These are phyloP conservation scores for Noturus placidus DNA, from an alignment of 2,113 vertebrate species.

Conservation along the genomic window DNA sequence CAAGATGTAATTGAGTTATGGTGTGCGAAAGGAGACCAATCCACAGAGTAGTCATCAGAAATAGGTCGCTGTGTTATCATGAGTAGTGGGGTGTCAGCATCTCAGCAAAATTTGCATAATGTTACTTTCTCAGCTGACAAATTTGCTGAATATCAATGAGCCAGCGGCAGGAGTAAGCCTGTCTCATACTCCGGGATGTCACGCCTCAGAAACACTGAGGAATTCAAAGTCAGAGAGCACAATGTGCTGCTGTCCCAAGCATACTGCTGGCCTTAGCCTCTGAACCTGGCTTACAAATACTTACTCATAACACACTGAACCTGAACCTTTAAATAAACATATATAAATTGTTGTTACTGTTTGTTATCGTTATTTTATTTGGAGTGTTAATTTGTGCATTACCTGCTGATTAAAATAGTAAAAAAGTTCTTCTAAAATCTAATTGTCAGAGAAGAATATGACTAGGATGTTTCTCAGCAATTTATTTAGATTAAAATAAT, in stretches of 20 bases:
- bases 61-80: neutral
- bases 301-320: conserved; percentile 5
- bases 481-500: neutral
- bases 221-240: conserved; percentile 34
- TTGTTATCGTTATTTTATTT: neutral
- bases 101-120: conserved; percentile 12
- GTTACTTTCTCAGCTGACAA: conserved; percentile 15
- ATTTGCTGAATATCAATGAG: conserved; percentile 24
- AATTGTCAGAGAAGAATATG: neutral
- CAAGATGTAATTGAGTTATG: neutral
- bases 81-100: neutral
- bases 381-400: neutral
- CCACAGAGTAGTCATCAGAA: neutral
- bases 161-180: conserved; percentile 32
- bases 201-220: conserved; percentile 39
- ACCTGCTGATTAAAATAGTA: neutral
- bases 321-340: neutral
- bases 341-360: neutral
- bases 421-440: neutral
- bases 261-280: neutral
- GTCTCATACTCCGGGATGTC: conserved; percentile 26
- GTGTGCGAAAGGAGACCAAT: conserved; percentile 1
- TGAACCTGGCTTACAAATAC: conserved; percentile 8
- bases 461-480: too few species aligned
- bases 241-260: conserved; percentile 19